Evolutionary conservation across 2,797 vertebrate genomes (phyloP).

Genomic region (Sebastes cheni): DNA sequence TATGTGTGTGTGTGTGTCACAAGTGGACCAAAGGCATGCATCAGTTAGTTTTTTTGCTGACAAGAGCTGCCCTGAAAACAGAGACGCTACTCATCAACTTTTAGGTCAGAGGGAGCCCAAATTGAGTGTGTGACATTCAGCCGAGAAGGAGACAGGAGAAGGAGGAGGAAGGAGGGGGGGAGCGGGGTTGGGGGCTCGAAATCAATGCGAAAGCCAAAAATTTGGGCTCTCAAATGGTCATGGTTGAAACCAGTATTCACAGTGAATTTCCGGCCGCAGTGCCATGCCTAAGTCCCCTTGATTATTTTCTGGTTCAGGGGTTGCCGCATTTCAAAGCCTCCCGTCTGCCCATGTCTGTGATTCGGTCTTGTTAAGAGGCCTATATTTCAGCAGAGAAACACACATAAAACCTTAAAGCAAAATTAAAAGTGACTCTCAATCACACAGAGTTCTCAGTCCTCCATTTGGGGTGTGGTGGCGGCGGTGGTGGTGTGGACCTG

Average conservation of each 20-base stretch:
- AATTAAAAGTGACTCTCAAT: conserved; percentile 77
- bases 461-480: conserved; percentile 47
- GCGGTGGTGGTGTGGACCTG: conserved; percentile 36
- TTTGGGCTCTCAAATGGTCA: conserved; percentile 72
- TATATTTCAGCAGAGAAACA: conserved; percentile 67
- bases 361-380: conserved; percentile 68
- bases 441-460: conserved; percentile 64
- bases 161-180: background rate
- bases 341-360: conserved; percentile 65
- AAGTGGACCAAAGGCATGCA: conserved; percentile 36
- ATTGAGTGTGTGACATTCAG: conserved; percentile 70
- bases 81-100: conserved; percentile 72
- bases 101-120: conserved; percentile 66
- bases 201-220: conserved; percentile 71
- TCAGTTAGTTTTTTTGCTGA: conserved; percentile 61
- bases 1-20: conserved; percentile 41
- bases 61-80: conserved; percentile 64
- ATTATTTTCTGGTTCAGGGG: conserved; percentile 81
- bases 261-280: conserved; percentile 77
- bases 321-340: conserved; percentile 76
- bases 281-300: conserved; percentile 78
- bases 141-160: conserved; percentile 40
- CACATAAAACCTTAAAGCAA: conserved; percentile 43
- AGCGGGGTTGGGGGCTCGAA: conserved; percentile 6
- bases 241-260: conserved; percentile 79